Evolutionary conservation across 2,888 invertebrate species (phyloP), one percentile per base, ranked within the genome.

Genomic region (Xanthorhoe spadicearia): DNA sequence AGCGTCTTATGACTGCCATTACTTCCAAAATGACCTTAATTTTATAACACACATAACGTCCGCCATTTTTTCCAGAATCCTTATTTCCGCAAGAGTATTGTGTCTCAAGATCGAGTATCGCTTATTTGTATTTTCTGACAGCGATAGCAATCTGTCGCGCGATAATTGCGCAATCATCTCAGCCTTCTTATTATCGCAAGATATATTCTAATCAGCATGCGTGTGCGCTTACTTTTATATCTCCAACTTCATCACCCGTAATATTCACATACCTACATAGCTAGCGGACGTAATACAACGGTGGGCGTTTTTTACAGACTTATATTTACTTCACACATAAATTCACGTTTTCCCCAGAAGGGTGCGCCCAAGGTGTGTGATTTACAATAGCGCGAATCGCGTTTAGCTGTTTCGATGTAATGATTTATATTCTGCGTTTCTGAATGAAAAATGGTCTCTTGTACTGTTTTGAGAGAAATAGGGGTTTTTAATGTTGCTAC

Each of bases 361-460:
- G 66, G 67, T 54, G 56, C 51, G 61, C 67, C 73, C 68, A 65
- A 76, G 77, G 75, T 75, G 73, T 76, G 74, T 82, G 82, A 82
- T 81, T 81, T 82, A 82, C 66, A 77, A 74, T 71, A 68, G 74
- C 70, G 53, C 65, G 72, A 76, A 78, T 77, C 79, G 76, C 79
- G 76, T 75, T 79, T 73, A 73, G 69, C 73, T 74, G 75, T 76
- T 76, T 74, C 72, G 68, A 69, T 72, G 71, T 68, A 71, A 75
- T 74, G 67, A 73, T 71, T 59, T 65, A 66, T 60, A 56, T 15
- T 51, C 61, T 51, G 49, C 56, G 48, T 59, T 64, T 64, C 52
- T 54, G 23, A 61, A 19, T 61, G 61, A 61, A 56, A 62, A 51
- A 56, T 56, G 56, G 43, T 23, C 10, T 32, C 13, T 6, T 17